Base-by-base conservation (phyloP, 2,888 invertebrate genomes). In the Muschampia plurimacula region DNA sequence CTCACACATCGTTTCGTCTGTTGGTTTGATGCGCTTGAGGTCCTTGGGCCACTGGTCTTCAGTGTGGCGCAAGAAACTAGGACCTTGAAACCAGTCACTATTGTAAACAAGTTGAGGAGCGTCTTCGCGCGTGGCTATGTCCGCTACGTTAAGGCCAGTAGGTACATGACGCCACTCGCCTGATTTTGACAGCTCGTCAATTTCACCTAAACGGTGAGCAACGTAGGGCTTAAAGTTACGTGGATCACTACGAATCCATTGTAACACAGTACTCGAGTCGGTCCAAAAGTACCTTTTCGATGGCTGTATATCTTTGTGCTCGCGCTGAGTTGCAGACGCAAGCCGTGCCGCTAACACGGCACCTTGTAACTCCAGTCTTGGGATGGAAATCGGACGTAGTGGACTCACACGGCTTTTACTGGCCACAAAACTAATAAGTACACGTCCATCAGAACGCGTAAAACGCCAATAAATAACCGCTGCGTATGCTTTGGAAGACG, bases 401-500 rank as follows among this genome's bases (percentile, higher is more conserved):
- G 55, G 55, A 55, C 55, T 55, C 10, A 55, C 55, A 55, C 55
- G 55, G 10, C 55, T 55, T 55, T 55, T 77, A 41, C 76, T 72
- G 10, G 75, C 66, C 0, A 67, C 76, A 57, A 78, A 75, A 73
- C 74, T 73, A 28, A 76, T 63, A 32, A 59, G 36, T 46, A 77
- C 75, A 9, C 60, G 22, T n/a, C 75, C 76, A 64, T 77, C 76
- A 1, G 66, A 36, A 9, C 69, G 59, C 32, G 52, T 71, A 62
- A 77, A 73, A 13, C 80, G 75, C 57, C 75, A 76, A 67, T 80
- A 82, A 12, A 76, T 76, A 10, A 79, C 79, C 4, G 81, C 73
- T 10, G 80, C 77, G 69, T 77, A 79, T 9, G 82, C 80, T 46
- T 79, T 74, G 15, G 74, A 67, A 44, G 80, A 78, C 13, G 80